A percentile compares a stretch with the other conserved stretches of the same genome.
Evolutionary conservation across 2,797 vertebrate genomes (phyloP).

Genomic region (Falco rusticolus): DNA sequence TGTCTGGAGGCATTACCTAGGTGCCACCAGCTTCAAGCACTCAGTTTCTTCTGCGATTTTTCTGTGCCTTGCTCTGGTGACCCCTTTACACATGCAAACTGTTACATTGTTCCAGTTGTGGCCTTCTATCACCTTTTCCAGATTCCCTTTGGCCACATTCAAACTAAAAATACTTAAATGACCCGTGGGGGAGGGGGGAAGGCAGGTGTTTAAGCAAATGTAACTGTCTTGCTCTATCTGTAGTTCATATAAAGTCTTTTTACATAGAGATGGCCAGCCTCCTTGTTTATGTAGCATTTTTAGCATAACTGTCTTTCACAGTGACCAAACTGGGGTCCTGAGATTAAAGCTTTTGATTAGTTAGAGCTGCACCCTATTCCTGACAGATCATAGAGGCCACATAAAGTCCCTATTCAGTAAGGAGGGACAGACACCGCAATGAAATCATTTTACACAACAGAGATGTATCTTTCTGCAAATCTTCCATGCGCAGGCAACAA

Average conservation of each 20-base stretch:
- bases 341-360: background rate
- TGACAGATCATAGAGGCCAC: background rate
- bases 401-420: background rate
- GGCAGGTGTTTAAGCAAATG: background rate
- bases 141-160: background rate
- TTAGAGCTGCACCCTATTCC: background rate
- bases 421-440: background rate
- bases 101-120: background rate
- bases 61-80: background rate
- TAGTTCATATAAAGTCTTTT: background rate
- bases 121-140: background rate
- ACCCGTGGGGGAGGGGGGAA: background rate
- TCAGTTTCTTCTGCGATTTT: background rate
- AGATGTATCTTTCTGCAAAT: background rate
- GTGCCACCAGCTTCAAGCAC: background rate
- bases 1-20: background rate
- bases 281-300: background rate
- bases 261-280: background rate
- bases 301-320: background rate
- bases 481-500: background rate
- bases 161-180: background rate
- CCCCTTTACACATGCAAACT: background rate
- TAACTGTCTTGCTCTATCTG: background rate
- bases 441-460: background rate
- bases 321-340: background rate